These are phyloP conservation scores for Apodemus sylvaticus DNA, from an alignment of 2,113 vertebrate genomes.

Conservation along the genomic window DNA sequence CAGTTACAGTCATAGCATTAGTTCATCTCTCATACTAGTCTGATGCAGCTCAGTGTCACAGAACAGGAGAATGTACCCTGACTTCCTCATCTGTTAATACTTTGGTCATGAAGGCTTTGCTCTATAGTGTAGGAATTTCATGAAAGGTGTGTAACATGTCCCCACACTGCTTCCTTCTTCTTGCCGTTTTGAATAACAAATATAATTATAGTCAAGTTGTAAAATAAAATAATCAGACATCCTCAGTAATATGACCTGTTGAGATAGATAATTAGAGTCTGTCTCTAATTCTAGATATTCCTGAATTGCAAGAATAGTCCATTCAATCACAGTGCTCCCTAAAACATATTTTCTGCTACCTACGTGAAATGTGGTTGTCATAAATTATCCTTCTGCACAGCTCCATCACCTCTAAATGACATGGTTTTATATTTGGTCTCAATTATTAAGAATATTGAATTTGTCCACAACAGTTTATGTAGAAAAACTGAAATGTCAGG, in stretches of 20 bases:
- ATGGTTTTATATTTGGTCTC: neutral
- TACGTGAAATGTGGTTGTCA: neutral
- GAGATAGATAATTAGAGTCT: neutral
- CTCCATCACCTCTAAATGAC: neutral
- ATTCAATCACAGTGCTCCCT: neutral
- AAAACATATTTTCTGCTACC: neutral
- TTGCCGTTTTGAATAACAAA: neutral
- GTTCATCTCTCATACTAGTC: accelerated
- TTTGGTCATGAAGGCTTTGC: neutral
- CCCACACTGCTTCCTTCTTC: neutral
- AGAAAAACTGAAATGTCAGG: neutral
- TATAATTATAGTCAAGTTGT: neutral
- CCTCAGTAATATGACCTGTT: neutral
- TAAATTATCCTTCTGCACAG: neutral
- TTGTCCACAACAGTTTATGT: neutral
- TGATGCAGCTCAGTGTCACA: neutral
- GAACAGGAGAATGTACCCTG: accelerated
- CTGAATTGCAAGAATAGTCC: neutral
- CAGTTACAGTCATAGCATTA: no score
- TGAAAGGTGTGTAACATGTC: neutral
- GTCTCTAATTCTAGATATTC: neutral
- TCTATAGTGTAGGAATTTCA: neutral
- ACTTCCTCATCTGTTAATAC: neutral
- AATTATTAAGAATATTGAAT: neutral
- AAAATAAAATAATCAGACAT: neutral